Evolutionary conservation across 1,140 invertebrate species (phyloP).

Genomic region (Drosophila repletoides): DNA sequence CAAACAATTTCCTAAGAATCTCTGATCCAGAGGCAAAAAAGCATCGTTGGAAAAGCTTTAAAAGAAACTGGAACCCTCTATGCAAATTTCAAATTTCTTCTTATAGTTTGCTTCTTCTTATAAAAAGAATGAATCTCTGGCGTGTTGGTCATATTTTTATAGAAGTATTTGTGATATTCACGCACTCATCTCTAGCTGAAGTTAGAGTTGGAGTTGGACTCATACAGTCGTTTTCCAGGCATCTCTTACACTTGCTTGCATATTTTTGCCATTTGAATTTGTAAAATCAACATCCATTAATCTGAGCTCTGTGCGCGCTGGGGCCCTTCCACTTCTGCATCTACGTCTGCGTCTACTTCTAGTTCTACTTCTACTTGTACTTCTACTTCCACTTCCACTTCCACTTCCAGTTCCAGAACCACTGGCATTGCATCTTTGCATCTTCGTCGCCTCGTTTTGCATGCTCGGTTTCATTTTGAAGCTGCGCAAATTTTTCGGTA

Average conservation of each 20-base stretch:
- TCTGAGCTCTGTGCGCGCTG: slow-evolving; percentile 56
- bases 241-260: slow-evolving; percentile 78
- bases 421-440: slow-evolving; percentile 37
- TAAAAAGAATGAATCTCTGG: no score
- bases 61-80: no score
- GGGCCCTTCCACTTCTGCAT: slow-evolving; percentile 14
- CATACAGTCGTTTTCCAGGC: slow-evolving; percentile 26
- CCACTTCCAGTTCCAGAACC: no score
- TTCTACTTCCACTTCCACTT: no score
- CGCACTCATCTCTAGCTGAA: no score
- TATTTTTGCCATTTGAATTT: slow-evolving; percentile 81
- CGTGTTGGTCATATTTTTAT: background rate
- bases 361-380: background rate
- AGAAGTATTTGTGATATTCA: background rate
- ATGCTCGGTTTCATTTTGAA: slow-evolving; percentile 76
- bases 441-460: slow-evolving; percentile 71
- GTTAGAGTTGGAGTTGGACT: slow-evolving; percentile 1
- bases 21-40: no score
- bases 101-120: no score
- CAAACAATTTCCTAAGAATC: no score
- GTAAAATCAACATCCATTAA: slow-evolving; percentile 81
- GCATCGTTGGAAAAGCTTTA: no score
- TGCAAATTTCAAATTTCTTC: no score
- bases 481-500: slow-evolving; percentile 47
- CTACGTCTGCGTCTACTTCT: background rate